Percentiles rank a stretch among this genome's conserved stretches.
Conservation (phyloP, 2,113 vertebrate genomes). For the Campylomormyrus numenius region DNA sequence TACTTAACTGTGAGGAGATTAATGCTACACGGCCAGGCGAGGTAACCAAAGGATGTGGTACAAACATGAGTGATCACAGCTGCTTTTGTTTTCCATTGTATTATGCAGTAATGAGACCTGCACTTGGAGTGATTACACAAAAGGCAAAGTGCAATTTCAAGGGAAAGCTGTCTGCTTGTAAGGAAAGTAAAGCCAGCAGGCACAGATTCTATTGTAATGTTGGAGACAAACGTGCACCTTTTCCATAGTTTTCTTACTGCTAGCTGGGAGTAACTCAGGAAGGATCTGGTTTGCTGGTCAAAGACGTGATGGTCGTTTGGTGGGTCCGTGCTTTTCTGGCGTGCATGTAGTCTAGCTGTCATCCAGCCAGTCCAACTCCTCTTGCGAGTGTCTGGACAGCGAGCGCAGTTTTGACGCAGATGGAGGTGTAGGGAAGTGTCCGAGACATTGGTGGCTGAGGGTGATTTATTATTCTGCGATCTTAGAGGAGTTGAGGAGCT, state of each 20-base stretch:
- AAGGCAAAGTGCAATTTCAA: background rate
- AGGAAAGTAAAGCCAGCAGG: background rate
- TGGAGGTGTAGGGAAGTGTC: background rate
- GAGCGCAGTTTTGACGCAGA: background rate
- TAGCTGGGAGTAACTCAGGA: background rate
- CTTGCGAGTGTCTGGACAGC: background rate
- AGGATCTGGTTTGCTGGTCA: background rate
- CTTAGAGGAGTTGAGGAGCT: background rate
- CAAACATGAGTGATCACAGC: background rate
- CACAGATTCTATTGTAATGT: background rate
- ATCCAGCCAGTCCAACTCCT: background rate
- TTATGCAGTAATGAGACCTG: background rate
- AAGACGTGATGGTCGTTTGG: background rate
- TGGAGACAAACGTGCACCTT: background rate
- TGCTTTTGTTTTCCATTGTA: background rate
- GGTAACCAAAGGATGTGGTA: background rate
- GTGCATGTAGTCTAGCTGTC: background rate
- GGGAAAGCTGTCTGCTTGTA: background rate
- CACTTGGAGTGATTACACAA: background rate
- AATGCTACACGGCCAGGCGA: background rate
- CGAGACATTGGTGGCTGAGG: background rate
- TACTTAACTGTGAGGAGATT: background rate
- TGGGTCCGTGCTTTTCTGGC: background rate
- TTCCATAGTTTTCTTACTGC: background rate
- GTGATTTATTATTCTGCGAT: background rate